Base-by-base conservation (phyloP, 2,888 invertebrate genomes). In the Oxyscelio sp. region DNA sequence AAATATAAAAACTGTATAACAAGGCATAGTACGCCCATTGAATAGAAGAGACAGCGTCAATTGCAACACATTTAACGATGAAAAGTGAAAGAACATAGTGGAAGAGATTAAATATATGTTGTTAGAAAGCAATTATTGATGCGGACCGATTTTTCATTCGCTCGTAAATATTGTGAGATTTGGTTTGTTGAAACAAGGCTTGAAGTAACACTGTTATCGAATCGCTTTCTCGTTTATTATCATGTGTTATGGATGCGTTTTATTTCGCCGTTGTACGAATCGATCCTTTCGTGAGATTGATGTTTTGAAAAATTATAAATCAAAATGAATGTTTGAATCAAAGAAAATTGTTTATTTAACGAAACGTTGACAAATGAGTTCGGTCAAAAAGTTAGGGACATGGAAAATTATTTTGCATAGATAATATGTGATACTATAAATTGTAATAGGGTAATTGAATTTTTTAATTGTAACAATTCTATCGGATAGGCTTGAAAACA, bases 1-100 rank as follows among this genome's bases (percentile, higher is more conserved):
- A 83, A 80, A 77, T 38, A 56, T 61, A 61, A 58, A 74, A n/a
- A n/a, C n/a, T n/a, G 50, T 19, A 78, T 22, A 27, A 38, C 19
- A 50, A 38, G 59, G 54, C 74, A 71, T 22, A 34, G 50, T 56
- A 52, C 43, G 74, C 79, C 78, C 50, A 66, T 70, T 45, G 77
- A 81, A 58, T 78, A 82, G 52, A 65, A 56, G 61, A 81, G 80
- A 59, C 80, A 81, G 82, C 79, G 86, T 86, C 84, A 86, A 86
- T 86, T 86, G 84, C 79, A 86, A 85, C 85, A 81, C 84, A 85
- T 68, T 83, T 83, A 68, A 79, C 38, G 66, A 73, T 38, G 56
- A 70, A 70, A 63, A 9, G 34, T 50, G 52, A 61, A 73, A 38
- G 15, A 70, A 27, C 68, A 50, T 83, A 83, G 70, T 52, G 31